phyloP scores from a whole-genome alignment of 2,113 vertebrate species.

The Gulo gulo region DNA sequence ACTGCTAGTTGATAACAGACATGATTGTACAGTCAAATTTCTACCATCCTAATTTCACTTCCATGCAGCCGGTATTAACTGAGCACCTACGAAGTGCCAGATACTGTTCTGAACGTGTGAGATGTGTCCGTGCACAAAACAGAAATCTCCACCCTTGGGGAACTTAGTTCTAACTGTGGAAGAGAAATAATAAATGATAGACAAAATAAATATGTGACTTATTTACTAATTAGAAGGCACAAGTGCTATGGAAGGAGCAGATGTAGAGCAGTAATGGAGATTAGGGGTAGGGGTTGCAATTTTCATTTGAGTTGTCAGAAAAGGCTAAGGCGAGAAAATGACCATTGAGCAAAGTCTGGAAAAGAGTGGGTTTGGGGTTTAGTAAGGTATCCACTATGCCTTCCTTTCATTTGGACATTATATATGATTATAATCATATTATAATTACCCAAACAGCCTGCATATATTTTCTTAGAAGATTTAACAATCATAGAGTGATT shows the following conservation, averaged over 20 bases:
- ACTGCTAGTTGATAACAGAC: background rate
- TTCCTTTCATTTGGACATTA: background rate
- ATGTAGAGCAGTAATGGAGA: background rate
- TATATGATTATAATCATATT: background rate
- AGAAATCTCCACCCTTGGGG: background rate
- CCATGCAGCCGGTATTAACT: background rate
- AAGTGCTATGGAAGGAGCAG: background rate
- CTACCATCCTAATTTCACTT: background rate
- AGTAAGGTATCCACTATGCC: background rate
- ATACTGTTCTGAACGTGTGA: background rate
- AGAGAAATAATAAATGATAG: background rate
- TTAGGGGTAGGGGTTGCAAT: background rate
- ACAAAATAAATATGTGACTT: background rate
- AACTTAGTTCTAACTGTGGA: background rate
- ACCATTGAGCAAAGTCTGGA: background rate
- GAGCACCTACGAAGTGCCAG: background rate
- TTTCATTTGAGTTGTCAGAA: background rate
- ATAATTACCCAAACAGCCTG: background rate
- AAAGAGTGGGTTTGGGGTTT: background rate
- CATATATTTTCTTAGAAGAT: background rate
- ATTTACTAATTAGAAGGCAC: background rate
- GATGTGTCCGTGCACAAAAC: background rate
- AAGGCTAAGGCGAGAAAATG: background rate
- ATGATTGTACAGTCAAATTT: background rate
- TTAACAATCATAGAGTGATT: background rate